These are phyloP conservation scores for Drosophila tripunctata DNA, from an alignment of 2,888 invertebrate species.

Conservation along the genomic window DNA sequence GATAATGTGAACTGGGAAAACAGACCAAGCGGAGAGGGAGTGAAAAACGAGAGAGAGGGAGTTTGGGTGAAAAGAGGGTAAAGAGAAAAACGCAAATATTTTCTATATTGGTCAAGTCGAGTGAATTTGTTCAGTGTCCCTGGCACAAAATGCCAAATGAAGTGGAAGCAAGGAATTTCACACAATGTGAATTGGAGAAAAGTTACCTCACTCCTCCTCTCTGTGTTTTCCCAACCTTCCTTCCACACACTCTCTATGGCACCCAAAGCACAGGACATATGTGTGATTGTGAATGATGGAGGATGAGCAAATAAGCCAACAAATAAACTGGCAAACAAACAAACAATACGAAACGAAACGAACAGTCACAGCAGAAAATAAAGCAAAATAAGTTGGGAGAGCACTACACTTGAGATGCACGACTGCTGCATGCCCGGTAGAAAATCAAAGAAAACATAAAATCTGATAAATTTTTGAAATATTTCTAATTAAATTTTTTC, in stretches of 20 bases:
- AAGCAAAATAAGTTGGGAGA: too few species aligned
- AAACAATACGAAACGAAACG: constrained; percentile 43
- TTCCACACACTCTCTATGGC: neutral
- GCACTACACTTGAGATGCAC: too few species aligned
- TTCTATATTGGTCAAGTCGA: constrained; percentile 58
- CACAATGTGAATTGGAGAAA: constrained; percentile 63
- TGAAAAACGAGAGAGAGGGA: neutral
- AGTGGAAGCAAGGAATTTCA: constrained; percentile 76
- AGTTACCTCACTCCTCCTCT: neutral
- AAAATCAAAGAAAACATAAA: too few species aligned
- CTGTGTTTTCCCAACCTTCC: neutral
- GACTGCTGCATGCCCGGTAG: too few species aligned
- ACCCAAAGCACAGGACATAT: constrained; percentile 23
- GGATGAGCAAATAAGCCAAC: constrained; percentile 61
- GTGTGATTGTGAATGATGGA: constrained; percentile 45
- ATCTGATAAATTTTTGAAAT: too few species aligned
- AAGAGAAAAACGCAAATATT: constrained; percentile 49
- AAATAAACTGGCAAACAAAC: constrained; percentile 60
- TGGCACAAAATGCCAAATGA: constrained; percentile 73
- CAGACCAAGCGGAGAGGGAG: neutral
- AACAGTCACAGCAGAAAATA: constrained; percentile 34
- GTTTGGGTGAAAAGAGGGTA: neutral
- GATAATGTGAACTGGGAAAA: neutral
- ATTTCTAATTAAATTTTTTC: too few species aligned
- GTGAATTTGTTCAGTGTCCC: constrained; percentile 62